These are phyloP conservation scores for Lycia hirtaria DNA, from an alignment of 2,888 invertebrate genomes.

Conservation along the genomic window DNA sequence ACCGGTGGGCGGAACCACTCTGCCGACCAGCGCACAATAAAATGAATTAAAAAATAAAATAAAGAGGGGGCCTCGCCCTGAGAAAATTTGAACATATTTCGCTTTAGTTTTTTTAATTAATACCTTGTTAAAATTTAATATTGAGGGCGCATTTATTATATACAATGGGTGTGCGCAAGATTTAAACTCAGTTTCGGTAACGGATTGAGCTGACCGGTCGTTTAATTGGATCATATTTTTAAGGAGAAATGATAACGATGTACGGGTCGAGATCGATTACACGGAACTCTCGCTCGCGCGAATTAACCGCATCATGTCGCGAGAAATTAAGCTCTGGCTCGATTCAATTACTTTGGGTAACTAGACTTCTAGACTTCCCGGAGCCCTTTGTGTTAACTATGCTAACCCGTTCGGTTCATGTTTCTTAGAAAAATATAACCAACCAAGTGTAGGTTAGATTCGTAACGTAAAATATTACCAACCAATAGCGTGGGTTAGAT, in stretches of 20 bases:
- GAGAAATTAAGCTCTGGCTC: conserved; percentile 26
- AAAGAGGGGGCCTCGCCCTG: conserved; percentile 77
- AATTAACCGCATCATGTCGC: conserved; percentile 53
- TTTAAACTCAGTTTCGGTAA: conserved; percentile 80
- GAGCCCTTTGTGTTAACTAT: too few species aligned
- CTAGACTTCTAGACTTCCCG: conserved; percentile 18
- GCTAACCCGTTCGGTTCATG: not conserved
- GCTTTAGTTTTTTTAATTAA: conserved; percentile 86
- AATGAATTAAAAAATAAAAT: conserved; percentile 85
- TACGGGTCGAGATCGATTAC: conserved; percentile 65
- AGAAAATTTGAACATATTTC: conserved; percentile 84
- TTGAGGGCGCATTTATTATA: conserved; percentile 83
- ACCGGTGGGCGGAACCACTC: conserved; percentile 80
- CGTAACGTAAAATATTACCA: too few species aligned
- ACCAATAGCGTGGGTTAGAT: too few species aligned
- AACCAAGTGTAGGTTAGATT: too few species aligned
- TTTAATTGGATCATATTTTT: conserved; percentile 83
- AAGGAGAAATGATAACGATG: conserved; percentile 80
- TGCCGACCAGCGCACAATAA: conserved; percentile 82
- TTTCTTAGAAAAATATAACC: conserved; percentile 7
- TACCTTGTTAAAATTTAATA: conserved; percentile 86
- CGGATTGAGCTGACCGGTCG: conserved; percentile 74
- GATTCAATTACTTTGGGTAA: conserved; percentile 24
- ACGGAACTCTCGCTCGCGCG: conserved; percentile 55
- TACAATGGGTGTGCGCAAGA: conserved; percentile 84